A percentile compares a stretch with the other conserved stretches of the same genome.
Evolutionary conservation across 2,113 vertebrate species (phyloP).

Genomic region (Scopus umbretta): DNA sequence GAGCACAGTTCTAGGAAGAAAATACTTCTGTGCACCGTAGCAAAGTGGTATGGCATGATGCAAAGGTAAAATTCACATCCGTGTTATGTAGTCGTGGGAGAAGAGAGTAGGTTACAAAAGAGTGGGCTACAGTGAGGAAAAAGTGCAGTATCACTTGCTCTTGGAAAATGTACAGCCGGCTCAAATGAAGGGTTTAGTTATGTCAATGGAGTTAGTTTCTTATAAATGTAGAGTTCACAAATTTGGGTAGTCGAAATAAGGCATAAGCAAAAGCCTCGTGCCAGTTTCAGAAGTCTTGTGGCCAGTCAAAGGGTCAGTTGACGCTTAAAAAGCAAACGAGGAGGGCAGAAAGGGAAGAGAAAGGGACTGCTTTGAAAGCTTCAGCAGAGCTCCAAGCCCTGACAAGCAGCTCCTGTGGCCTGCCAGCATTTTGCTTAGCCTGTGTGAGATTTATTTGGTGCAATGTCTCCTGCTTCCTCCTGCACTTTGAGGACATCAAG

Average conservation of each 20-base stretch:
- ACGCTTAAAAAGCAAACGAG: neutral
- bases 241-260: neutral
- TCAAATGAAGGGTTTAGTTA: neutral
- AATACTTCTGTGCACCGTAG: neutral
- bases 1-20: neutral
- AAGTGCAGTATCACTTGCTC: neutral
- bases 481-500: neutral
- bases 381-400: neutral
- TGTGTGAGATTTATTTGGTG: neutral
- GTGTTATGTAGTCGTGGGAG: neutral
- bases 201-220: neutral
- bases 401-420: neutral
- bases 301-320: neutral
- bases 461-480: neutral
- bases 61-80: neutral
- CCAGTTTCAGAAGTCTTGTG: neutral
- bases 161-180: neutral
- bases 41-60: too few species aligned
- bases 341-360: neutral
- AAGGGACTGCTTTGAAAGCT: neutral
- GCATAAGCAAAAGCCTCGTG: neutral
- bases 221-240: neutral
- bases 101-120: neutral
- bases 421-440: neutral
- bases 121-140: neutral